phyloP scores from a whole-genome alignment of 2,113 vertebrate species.

The Amblyornis subalaris region DNA sequence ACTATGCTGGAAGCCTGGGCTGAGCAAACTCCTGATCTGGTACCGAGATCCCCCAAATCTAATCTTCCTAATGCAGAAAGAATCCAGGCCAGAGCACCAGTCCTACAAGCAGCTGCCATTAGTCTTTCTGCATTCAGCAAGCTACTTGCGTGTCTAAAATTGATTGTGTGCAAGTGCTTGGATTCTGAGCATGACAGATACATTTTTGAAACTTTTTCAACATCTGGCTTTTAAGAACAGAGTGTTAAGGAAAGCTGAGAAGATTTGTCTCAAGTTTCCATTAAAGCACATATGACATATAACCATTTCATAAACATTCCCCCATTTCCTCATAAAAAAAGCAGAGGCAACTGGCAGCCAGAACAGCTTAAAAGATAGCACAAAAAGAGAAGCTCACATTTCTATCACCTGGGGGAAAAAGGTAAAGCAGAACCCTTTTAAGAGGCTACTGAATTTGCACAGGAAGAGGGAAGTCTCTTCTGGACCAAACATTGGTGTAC shows the following conservation, averaged over 20 bases:
- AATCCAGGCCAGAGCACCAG: not conserved
- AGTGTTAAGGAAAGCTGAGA: not conserved
- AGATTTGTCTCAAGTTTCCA: conserved; percentile 1
- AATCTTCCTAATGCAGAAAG: not conserved
- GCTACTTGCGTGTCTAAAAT: not conserved
- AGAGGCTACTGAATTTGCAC: not conserved
- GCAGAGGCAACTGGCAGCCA: not conserved
- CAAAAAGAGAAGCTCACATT: not conserved
- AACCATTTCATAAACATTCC: not conserved
- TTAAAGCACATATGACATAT: rapidly evolving
- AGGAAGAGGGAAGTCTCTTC: not conserved
- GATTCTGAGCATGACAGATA: not conserved
- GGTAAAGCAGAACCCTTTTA: not conserved
- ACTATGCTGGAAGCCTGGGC: not conserved
- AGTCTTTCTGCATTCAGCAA: not conserved
- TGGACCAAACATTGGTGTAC: not conserved
- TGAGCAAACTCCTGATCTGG: not conserved
- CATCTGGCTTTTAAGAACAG: not conserved
- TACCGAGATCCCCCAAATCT: not conserved
- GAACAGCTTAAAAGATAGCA: not conserved
- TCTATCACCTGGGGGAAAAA: not conserved
- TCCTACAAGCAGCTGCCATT: not conserved
- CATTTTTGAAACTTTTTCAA: not conserved
- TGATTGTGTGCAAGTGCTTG: not conserved
- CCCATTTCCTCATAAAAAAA: not conserved